Conservation (phyloP, 2,797 vertebrate species). For the Hybognathus amarus region DNA sequence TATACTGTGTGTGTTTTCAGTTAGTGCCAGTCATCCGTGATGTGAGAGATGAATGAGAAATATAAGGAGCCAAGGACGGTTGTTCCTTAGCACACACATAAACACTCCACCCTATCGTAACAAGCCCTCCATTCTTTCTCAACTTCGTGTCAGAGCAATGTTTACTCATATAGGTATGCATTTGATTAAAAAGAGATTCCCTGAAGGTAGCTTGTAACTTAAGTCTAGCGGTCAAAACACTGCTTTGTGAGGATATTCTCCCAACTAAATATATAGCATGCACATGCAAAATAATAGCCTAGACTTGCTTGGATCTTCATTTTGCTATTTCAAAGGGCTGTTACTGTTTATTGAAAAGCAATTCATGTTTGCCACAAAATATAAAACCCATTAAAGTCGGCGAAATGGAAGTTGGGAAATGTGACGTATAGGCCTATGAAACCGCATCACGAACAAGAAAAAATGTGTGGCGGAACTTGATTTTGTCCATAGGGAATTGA, state of each 20-base stretch:
- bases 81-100: conserved; percentile 14
- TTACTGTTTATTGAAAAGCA: background rate
- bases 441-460: background rate
- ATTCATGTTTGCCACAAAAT: background rate
- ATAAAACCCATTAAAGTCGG: background rate
- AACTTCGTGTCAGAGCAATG: background rate
- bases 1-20: conserved; percentile 35
- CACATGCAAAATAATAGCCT: background rate
- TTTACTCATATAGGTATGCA: conserved; percentile 3
- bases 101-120: conserved; percentile 28
- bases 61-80: conserved; percentile 11
- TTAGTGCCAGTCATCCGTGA: conserved; percentile 35
- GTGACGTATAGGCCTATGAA: background rate
- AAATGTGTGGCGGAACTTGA: background rate
- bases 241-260: conserved; percentile 2
- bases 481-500: background rate
- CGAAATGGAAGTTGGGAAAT: background rate
- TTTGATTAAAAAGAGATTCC: conserved; percentile 33
- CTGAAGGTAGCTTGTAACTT: background rate
- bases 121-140: conserved; percentile 21
- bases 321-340: background rate
- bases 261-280: background rate
- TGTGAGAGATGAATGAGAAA: conserved; percentile 35
- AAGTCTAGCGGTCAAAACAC: conserved; percentile 20
- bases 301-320: background rate